Conservation (phyloP, 2,888 invertebrate genomes). For the Lithophane semibrunnea region DNA sequence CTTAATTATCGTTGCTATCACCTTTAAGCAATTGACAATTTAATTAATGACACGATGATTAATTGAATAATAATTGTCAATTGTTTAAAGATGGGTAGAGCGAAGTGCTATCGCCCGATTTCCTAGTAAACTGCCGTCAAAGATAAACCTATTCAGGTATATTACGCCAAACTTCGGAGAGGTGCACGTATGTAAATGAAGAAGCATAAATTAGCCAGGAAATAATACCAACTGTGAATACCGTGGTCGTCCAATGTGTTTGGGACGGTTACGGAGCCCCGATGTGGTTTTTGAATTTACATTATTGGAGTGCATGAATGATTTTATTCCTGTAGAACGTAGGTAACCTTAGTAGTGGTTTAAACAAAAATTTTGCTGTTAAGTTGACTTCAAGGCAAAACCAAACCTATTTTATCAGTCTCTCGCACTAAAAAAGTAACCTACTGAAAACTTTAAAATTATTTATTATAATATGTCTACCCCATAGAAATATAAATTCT, state of each 20-base stretch:
- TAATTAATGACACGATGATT: no score
- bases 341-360: neutral
- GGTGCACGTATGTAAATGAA: constrained; percentile 64
- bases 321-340: constrained; percentile 10
- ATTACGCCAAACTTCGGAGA: constrained; percentile 15
- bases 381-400: neutral
- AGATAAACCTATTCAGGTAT: constrained; percentile 46
- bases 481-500: no score
- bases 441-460: no score
- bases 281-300: constrained; percentile 70
- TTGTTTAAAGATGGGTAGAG: no score
- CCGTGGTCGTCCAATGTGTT: constrained; percentile 61
- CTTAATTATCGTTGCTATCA: neutral
- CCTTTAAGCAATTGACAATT: no score
- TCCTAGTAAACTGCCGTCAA: constrained; percentile 21
- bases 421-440: no score
- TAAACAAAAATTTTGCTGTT: neutral
- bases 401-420: no score
- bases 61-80: neutral
- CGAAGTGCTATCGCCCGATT: neutral
- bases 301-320: constrained; percentile 54
- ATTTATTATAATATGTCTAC: no score
- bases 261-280: constrained; percentile 54
- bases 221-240: constrained; percentile 65
- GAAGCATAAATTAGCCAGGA: constrained; percentile 70